Base-by-base conservation (phyloP, 2,888 invertebrate genomes). In the Cantharis rufa region DNA sequence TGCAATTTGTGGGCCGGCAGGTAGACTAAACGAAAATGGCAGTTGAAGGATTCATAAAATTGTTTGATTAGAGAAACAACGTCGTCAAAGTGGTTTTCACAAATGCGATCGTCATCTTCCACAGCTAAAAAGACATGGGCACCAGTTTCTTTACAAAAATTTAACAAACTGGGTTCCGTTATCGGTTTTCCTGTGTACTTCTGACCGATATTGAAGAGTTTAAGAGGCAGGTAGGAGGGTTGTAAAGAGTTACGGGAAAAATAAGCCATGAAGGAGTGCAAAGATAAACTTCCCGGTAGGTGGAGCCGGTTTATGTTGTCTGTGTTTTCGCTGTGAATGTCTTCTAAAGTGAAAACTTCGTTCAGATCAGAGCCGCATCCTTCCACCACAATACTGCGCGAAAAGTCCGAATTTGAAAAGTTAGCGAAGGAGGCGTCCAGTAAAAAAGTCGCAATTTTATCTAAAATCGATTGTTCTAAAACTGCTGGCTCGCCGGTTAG, bases 391-490 rank as follows among this genome's bases (percentile, higher is more conserved):
- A 94, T 88, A 84, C 94, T 94, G 74, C 94, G 92, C 5, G 92
- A 90, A 88, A 96, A 95, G 88, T 96, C 95, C 0, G 95, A 90
- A 86, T 95, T 95, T 0, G 93, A 92, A 82, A 94, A 92, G 83
- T 92, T 92, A 0, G 90, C 85, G 84, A 91, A 94, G n/a, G 90
- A 88, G 11, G 88, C 86, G 0, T 90, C 86, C 18, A 89, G 87
- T 7, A 91, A 83, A 72, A 88, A 85, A 70, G 89, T 84, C 1
- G 88, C 85, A 75, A 91, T 90, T 83, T 90, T 90, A 86, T 91
- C 90, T 81, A 91, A 88, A 13, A 90, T 86, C 16, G 90, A 90
- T 10, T 93, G 87, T 87, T 96, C 95, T 85, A 94, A 94, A 15
- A 92, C 82, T 0, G 94, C 94, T 0, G 93, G 94, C 77, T 94